Conservation (phyloP, 2,888 invertebrate species). For the Drosophila prolongata region DNA sequence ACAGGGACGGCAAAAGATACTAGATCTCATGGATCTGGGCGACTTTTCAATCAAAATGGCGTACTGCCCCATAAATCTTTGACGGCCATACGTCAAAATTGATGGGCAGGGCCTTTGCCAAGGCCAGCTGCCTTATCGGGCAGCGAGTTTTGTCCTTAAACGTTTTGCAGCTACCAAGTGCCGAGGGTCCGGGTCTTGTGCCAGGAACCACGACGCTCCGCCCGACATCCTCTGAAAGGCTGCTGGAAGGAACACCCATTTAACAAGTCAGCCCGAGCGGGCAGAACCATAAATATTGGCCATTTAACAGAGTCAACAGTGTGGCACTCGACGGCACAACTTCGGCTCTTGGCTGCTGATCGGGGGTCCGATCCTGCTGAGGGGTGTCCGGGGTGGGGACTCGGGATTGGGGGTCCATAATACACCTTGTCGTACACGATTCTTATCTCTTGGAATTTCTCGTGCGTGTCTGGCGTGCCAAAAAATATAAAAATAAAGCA, state of each 20-base stretch:
- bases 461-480: conserved; percentile 80
- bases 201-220: not conserved
- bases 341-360: conserved; percentile 17
- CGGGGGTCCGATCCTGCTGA: not conserved
- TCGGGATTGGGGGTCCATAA: conserved; percentile 77
- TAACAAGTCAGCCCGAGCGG: conserved; percentile 84
- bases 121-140: conserved; percentile 55
- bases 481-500: conserved; percentile 60
- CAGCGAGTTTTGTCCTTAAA: conserved; percentile 78
- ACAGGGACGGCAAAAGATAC: conserved; percentile 11
- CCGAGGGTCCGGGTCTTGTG: not conserved
- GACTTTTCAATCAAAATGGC: conserved; percentile 70
- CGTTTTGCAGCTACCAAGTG: conserved; percentile 74
- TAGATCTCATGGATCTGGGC: not conserved
- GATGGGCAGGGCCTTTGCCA: conserved; percentile 44
- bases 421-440: conserved; percentile 85
- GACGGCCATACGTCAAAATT: conserved; percentile 69
- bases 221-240: conserved; percentile 20
- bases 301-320: conserved; percentile 81
- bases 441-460: conserved; percentile 83
- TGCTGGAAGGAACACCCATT: conserved; percentile 83
- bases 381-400: conserved; percentile 5
- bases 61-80: conserved; percentile 43
- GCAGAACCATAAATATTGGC: conserved; percentile 84
- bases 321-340: conserved; percentile 68